Conservation (phyloP, 2,113 vertebrate genomes). For the Bubo blakistoni region DNA sequence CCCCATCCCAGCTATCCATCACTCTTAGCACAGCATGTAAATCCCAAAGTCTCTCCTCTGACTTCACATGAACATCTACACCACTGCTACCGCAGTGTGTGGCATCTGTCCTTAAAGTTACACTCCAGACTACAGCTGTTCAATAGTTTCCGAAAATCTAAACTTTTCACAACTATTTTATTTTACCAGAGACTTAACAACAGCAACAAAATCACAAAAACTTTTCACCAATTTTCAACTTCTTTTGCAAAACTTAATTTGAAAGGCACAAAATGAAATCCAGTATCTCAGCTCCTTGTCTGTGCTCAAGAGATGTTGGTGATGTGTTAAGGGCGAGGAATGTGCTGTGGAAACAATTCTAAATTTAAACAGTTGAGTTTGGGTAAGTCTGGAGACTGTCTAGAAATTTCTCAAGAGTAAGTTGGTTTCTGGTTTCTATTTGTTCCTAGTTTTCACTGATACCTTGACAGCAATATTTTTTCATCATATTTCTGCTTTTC, state of each 20-base stretch:
- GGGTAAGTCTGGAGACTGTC: slow-evolving; percentile 43
- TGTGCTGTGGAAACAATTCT: slow-evolving; percentile 56
- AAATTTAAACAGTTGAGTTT: slow-evolving; percentile 58
- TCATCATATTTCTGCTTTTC: background rate
- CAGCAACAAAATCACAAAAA: background rate
- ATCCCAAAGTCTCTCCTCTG: background rate
- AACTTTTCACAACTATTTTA: background rate
- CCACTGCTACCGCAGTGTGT: fast-evolving
- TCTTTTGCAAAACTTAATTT: background rate
- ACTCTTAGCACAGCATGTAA: background rate
- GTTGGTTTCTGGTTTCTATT: slow-evolving; percentile 13
- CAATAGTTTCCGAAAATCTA: background rate
- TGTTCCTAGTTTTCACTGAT: background rate
- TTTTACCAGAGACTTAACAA: background rate
- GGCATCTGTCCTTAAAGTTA: background rate
- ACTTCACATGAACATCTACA: background rate
- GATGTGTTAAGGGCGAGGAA: slow-evolving; percentile 48
- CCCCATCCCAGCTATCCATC: background rate
- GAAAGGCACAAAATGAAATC: background rate
- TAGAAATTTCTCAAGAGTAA: slow-evolving; percentile 35
- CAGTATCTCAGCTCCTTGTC: background rate
- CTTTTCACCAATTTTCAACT: background rate
- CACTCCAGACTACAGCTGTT: background rate
- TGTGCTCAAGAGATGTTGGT: slow-evolving; percentile 14
- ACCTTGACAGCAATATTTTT: background rate